A percentile compares a stretch with the other conserved stretches of the same genome.
Conservation (phyloP, 1,140 invertebrate genomes). For the Ips nitidus region DNA sequence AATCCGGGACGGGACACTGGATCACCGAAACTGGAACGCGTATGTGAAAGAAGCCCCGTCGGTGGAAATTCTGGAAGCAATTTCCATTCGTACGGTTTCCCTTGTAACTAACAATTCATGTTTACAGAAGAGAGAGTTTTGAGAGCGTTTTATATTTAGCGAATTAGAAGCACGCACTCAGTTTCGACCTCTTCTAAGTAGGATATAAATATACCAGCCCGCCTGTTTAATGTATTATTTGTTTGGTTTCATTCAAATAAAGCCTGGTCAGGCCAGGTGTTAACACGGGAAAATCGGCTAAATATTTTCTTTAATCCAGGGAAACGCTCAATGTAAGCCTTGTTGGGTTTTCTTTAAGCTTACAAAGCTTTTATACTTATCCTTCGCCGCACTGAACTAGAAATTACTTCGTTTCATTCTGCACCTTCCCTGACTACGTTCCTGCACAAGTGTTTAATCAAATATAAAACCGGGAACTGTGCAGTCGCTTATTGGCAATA, state of each 20-base stretch:
- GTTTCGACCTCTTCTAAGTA: conserved; percentile 45
- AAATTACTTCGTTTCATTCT: too few relatives aligned
- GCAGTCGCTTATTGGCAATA: too few relatives aligned
- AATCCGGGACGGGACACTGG: not conserved
- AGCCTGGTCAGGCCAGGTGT: conserved; percentile 36
- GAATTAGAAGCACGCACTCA: conserved; percentile 41
- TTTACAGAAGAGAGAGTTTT: conserved; percentile 32
- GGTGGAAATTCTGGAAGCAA: conserved; percentile 31
- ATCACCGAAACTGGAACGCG: conserved; percentile 2
- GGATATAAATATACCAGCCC: conserved; percentile 43
- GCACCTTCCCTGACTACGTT: too few relatives aligned
- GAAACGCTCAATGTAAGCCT: conserved; percentile 31
- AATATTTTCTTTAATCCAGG: conserved; percentile 33
- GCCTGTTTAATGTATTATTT: conserved; percentile 44
- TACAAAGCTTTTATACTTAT: not conserved
- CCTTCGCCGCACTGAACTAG: not conserved
- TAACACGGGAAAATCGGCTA: conserved; percentile 28
- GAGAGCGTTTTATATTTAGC: conserved; percentile 46
- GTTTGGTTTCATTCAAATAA: conserved; percentile 45
- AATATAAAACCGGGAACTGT: too few relatives aligned
- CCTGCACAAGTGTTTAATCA: too few relatives aligned
- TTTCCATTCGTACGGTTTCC: conserved; percentile 38
- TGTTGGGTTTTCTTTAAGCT: conserved; percentile 19
- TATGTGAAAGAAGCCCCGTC: conserved; percentile 13
- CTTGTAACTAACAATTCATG: conserved; percentile 37